Percentiles rank a stretch among this genome's conserved stretches.
These are phyloP conservation scores for Acrossocheilus wenchowensis DNA, from an alignment of 2,797 vertebrate species.

Conservation along the genomic window DNA sequence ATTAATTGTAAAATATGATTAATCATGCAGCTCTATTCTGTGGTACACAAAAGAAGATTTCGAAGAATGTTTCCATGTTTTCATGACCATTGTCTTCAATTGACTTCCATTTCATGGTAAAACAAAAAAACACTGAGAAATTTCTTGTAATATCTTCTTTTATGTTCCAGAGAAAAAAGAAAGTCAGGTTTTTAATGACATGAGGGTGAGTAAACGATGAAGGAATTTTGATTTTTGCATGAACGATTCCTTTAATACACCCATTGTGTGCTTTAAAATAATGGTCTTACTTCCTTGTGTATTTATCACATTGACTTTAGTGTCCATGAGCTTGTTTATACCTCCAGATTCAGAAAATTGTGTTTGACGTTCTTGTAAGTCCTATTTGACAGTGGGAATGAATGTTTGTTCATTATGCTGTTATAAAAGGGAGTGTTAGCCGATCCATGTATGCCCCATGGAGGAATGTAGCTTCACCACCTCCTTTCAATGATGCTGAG, in stretches of 20 bases:
- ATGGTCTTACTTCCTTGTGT: background rate
- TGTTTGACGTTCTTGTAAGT: background rate
- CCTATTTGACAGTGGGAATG: background rate
- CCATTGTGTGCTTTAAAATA: background rate
- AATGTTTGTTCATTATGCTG: background rate
- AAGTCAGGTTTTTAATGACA: background rate
- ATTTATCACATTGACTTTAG: background rate
- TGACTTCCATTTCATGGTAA: background rate
- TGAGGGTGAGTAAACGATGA: background rate
- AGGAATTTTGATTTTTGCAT: background rate
- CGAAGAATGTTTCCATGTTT: background rate
- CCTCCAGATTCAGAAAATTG: background rate
- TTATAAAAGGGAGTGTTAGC: background rate
- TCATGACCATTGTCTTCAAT: background rate
- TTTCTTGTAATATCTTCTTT: background rate
- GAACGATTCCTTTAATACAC: background rate
- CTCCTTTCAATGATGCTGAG: background rate
- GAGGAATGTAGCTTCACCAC: background rate
- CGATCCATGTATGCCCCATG: background rate
- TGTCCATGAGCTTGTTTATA: background rate
- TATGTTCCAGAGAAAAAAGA: background rate
- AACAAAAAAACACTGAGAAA: background rate
- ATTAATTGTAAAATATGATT: constrained; percentile 1
- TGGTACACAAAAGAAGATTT: background rate
- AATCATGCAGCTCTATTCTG: background rate